phyloP scores from a whole-genome alignment of 1,140 invertebrate species.

The Eueides isabella region DNA sequence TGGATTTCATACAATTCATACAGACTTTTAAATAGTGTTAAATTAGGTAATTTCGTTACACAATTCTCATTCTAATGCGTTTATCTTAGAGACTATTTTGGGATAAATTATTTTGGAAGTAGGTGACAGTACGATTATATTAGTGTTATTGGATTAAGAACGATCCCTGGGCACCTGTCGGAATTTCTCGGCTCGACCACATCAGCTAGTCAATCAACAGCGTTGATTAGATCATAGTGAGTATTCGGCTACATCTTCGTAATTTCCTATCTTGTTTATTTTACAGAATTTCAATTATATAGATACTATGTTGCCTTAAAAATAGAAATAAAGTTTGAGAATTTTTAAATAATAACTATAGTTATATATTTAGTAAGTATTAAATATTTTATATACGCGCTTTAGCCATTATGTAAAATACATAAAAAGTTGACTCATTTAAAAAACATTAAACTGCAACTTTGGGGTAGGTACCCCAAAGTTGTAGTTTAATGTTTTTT shows the following conservation, averaged over 20 bases:
- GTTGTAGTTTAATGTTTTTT: no score
- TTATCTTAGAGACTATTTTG: background rate
- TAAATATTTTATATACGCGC: no score
- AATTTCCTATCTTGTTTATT: background rate
- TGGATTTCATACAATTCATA: conserved; percentile 18
- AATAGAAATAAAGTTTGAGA: background rate
- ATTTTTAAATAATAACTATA: background rate
- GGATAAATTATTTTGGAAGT: background rate
- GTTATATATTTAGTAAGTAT: background rate
- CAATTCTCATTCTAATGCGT: background rate
- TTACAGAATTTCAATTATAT: background rate
- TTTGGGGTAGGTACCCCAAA: no score
- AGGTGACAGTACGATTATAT: conserved; percentile 4
- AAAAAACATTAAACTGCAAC: no score
- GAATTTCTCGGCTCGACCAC: background rate
- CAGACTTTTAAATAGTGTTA: background rate
- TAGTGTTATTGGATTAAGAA: conserved; percentile 17
- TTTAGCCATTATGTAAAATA: no score
- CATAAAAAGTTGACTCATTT: no score
- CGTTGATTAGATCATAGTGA: conserved; percentile 13
- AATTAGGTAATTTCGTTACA: background rate
- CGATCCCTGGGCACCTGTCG: conserved; percentile 17
- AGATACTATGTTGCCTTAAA: background rate
- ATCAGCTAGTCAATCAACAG: conserved; percentile 18
- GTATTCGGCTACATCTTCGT: conserved; percentile 5